Conservation (phyloP, 2,113 vertebrate genomes). For the Nannospalax galili region DNA sequence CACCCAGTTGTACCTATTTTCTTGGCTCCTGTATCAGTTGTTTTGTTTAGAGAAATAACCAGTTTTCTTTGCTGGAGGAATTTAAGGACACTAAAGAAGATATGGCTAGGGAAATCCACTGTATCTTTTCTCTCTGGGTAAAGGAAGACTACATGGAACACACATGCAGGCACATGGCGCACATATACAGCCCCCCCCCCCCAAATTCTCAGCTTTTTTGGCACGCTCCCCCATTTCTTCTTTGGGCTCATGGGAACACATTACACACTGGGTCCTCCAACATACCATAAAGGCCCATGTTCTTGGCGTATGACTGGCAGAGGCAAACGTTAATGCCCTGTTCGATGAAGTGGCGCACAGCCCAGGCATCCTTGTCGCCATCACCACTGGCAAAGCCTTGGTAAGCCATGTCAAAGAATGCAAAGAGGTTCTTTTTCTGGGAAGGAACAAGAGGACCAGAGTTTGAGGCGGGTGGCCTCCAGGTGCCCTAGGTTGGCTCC, state of each 20-base stretch:
- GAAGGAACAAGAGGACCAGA: constrained; percentile 51
- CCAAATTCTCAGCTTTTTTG: background rate
- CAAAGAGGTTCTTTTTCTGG: constrained; percentile 95
- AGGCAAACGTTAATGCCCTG: constrained; percentile 94
- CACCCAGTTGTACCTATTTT: background rate
- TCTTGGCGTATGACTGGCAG: constrained; percentile 98
- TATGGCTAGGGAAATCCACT: background rate
- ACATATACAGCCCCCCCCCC: background rate
- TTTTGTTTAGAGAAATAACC: constrained; percentile 8
- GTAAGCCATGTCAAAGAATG: constrained; percentile 99
- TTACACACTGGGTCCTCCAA: accelerated
- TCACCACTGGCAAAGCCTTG: constrained; percentile 99
- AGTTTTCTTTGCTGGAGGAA: constrained; percentile 19
- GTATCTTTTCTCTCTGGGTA: background rate
- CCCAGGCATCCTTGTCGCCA: constrained; percentile 96
- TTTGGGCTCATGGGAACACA: background rate
- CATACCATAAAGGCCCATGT: constrained; percentile 99
- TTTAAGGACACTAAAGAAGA: constrained; percentile 1
- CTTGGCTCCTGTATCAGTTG: background rate
- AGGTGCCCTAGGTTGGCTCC: background rate
- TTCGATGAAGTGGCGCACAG: constrained; percentile 96
- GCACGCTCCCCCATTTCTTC: background rate
- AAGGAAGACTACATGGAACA: background rate
- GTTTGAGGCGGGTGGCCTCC: background rate
- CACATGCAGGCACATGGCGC: background rate